Base-by-base conservation (phyloP, 2,888 invertebrate species). In the Volucella zonaria region DNA sequence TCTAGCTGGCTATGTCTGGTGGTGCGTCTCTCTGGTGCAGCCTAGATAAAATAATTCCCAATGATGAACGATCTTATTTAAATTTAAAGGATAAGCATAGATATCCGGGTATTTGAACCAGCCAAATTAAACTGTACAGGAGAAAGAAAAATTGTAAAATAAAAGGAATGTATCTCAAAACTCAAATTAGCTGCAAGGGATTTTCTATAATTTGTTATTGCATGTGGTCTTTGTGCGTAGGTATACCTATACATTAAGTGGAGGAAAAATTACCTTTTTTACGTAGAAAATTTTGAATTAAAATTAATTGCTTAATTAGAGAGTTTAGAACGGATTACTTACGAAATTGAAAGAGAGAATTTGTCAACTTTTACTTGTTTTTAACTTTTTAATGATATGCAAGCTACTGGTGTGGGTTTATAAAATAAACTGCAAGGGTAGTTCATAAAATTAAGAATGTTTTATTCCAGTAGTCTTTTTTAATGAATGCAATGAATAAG, bases 31-130 rank as follows among this genome's bases (percentile, higher is more conserved):
- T 59, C 56, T 71, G 85, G 49, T 81, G 81, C 85, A 85, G 85
- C 85, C 85, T 81, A 81, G 85, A 85, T 85, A 85, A 81, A 82
- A 82, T 86, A 86, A 86, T 86, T 74, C 86, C 86, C 73, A 86
- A 74, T 86, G 86, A 86, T 86, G 86, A 70, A 86, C 86, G 86
- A 86, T 86, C 81, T 86, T 78, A 86, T 86, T 86, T 86, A 86
- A 86, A 86, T 86, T 86, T 86, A 86, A 86, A 86, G 86, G 86
- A 86, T 86, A 81, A 81, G 76, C 85, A 81, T 73, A 85, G 76
- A 85, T 85, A 85, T 85, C 85, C 85, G 81, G 85, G 85, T 79
- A 70, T 79, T 56, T 59, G 64, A 66, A 68, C 52, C 73, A 73
- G 15, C 70, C 43, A 76, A 31, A 31, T 31, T 56, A 43, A 82